These are phyloP conservation scores for Ciona savignyi DNA, from an alignment of 23 tunicate species.

Conservation along the genomic window DNA sequence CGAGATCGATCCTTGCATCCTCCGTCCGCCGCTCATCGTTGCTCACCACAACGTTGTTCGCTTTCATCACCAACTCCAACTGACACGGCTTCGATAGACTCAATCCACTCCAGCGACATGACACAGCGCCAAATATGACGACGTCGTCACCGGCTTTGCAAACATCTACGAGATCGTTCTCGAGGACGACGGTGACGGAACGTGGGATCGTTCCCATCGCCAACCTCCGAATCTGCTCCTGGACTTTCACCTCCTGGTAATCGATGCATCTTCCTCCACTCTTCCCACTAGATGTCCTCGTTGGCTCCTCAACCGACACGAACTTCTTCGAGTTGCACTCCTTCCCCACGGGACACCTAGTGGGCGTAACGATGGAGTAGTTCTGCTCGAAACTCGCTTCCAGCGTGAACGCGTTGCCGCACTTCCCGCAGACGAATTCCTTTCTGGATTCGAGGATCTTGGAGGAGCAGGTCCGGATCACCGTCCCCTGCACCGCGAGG, in stretches of 20 bases:
- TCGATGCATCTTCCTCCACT: constrained; percentile 63
- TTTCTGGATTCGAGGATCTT: constrained; percentile 60
- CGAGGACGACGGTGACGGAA: constrained; percentile 59
- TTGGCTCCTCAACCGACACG: constrained; percentile 44
- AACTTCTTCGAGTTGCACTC: constrained; percentile 62
- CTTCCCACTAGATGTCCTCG: constrained; percentile 11
- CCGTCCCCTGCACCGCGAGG: constrained; percentile 77
- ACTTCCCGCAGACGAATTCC: constrained; percentile 68
- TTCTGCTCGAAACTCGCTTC: constrained; percentile 60
- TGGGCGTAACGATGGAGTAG: constrained; percentile 47
- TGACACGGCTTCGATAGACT: too few species aligned
- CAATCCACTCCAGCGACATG: too few species aligned
- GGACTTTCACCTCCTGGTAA: constrained; percentile 79
- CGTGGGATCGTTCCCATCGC: constrained; percentile 90
- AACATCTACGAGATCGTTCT: constrained; percentile 90
- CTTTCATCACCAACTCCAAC: too few species aligned
- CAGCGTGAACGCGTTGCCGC: constrained; percentile 44
- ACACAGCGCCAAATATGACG: too few species aligned
- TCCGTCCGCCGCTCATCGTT: constrained; percentile 8
- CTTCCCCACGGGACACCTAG: constrained; percentile 44
- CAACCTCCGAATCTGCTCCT: constrained; percentile 71
- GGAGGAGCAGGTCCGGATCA: constrained; percentile 71
- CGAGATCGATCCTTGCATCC: too few species aligned
- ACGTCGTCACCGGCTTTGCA: too few species aligned
- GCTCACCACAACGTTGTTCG: too few species aligned